Evolutionary conservation across 2,888 invertebrate genomes (phyloP).

Genomic region (Antheraea yamamai): DNA sequence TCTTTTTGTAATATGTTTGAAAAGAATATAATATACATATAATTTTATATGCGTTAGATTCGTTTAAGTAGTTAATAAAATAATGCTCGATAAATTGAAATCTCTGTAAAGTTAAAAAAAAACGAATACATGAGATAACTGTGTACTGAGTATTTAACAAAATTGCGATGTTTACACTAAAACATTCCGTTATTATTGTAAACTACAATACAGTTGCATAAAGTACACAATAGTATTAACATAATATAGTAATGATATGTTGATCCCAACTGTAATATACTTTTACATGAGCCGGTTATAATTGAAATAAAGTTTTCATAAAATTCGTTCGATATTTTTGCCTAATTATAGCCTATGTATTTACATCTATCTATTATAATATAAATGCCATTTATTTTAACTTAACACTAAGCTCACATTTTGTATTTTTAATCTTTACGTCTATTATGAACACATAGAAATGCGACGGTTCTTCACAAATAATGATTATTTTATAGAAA

Average conservation of each 20-base stretch:
- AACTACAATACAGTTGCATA: neutral
- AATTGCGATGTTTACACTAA: neutral
- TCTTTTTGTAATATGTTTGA: neutral
- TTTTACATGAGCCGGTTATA: constrained; percentile 12
- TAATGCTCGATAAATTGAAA: neutral
- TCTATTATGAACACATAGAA: neutral
- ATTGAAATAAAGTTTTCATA: constrained; percentile 9
- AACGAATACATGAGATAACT: neutral
- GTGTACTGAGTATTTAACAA: neutral
- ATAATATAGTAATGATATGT: neutral
- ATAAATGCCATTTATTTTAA: constrained; percentile 41
- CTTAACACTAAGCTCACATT: constrained; percentile 18
- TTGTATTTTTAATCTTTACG: neutral
- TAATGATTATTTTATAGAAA: neutral
- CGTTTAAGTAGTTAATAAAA: neutral
- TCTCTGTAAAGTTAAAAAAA: neutral
- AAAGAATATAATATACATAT: neutral
- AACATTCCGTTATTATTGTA: neutral
- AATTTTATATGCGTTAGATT: neutral
- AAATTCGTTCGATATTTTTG: constrained; percentile 12
- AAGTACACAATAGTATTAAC: neutral
- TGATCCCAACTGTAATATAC: neutral
- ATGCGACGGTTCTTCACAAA: neutral
- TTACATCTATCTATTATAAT: constrained; percentile 41
- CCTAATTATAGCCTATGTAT: constrained; percentile 13